Evolutionary conservation across 2,888 invertebrate genomes (phyloP).

Genomic region (Acanthoscelides obtectus): DNA sequence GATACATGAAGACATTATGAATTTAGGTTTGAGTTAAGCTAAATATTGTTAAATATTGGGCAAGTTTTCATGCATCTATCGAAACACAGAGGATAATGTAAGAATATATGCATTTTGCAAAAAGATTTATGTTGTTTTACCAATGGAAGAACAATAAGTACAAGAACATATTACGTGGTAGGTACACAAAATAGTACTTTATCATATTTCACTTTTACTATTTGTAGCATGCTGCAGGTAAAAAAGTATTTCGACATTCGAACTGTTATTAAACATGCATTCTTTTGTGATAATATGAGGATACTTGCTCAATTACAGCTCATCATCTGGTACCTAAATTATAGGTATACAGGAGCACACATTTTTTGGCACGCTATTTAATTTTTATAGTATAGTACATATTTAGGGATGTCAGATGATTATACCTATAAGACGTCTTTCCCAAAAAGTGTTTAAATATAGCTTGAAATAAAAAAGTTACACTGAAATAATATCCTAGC

Average conservation of each 20-base stretch:
- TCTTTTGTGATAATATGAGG: neutral
- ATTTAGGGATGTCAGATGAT: neutral
- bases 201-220: neutral
- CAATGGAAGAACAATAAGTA: constrained; percentile 11
- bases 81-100: neutral
- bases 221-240: neutral
- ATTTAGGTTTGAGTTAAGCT: neutral
- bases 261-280: neutral
- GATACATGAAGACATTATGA: neutral
- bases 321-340: neutral
- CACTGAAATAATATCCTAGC: too few species aligned
- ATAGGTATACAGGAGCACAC: constrained; percentile 10
- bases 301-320: neutral
- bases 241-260: neutral
- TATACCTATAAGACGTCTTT: neutral
- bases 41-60: neutral
- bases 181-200: constrained; percentile 23
- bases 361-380: constrained; percentile 24
- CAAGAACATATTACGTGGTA: constrained; percentile 5
- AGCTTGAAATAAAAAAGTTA: too few species aligned
- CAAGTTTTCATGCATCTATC: neutral
- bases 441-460: neutral
- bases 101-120: neutral
- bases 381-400: constrained; percentile 18
- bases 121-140: constrained; percentile 6